phyloP scores from a whole-genome alignment of 2,888 invertebrate species.

The Lucinisca nassula region DNA sequence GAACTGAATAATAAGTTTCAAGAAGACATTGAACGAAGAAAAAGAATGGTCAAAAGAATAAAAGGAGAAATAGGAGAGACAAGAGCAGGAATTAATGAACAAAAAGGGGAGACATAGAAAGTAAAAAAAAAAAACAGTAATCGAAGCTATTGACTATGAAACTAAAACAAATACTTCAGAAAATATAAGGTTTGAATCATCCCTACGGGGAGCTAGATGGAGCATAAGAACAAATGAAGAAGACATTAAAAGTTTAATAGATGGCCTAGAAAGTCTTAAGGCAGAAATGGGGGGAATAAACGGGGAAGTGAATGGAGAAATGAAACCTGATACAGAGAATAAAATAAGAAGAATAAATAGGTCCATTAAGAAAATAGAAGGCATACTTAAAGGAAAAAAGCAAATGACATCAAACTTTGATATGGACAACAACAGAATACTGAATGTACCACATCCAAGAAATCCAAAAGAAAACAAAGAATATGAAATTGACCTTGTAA shows the following conservation, averaged over 20 bases:
- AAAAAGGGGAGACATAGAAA: no score
- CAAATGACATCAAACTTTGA: not conserved
- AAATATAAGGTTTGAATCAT: not conserved
- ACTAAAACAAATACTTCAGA: not conserved
- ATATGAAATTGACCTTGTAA: not conserved
- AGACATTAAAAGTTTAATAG: not conserved
- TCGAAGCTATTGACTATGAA: not conserved
- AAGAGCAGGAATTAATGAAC: no score
- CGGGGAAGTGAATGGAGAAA: no score
- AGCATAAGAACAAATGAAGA: not conserved
- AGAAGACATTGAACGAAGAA: no score
- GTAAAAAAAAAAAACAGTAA: not conserved
- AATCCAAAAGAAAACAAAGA: not conserved
- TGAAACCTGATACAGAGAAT: no score
- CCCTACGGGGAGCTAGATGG: not conserved
- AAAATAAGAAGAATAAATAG: no score
- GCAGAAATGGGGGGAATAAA: not conserved
- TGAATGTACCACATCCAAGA: not conserved
- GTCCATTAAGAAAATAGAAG: not conserved
- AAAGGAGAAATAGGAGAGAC: no score
- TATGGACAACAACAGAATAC: not conserved
- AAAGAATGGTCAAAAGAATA: no score
- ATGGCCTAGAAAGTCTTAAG: not conserved
- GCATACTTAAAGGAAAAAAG: not conserved
- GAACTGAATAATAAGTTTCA: no score